Base-by-base conservation (phyloP, 2,797 vertebrate genomes). In the Diceros bicornis region DNA sequence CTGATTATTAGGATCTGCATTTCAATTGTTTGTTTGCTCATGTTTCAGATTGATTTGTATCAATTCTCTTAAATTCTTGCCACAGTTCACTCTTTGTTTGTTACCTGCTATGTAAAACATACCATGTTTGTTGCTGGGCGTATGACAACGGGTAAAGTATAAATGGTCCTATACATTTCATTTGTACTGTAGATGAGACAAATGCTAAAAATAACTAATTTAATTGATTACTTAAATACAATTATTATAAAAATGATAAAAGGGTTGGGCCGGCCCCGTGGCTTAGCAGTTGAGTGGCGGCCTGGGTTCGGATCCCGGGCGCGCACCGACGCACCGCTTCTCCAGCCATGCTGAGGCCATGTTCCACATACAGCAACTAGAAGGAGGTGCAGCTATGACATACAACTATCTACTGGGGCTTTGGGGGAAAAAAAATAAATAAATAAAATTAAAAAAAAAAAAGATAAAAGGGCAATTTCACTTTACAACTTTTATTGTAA, bases 401-500 rank as follows among this genome's bases (percentile, higher is more conserved):
- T n/a, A n/a, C n/a, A n/a, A n/a, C n/a, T n/a, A n/a, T n/a, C n/a
- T n/a, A n/a, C n/a, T n/a, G n/a, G n/a, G n/a, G n/a, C n/a, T n/a
- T n/a, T n/a, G n/a, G n/a, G n/a, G n/a, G n/a, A n/a, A n/a, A n/a
- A n/a, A n/a, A n/a, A n/a, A n/a, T n/a, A n/a, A n/a, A n/a, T n/a
- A n/a, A n/a, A n/a, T n/a, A n/a, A n/a, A n/a, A n/a, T n/a, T n/a
- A n/a, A n/a, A n/a, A n/a, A n/a, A n/a, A n/a, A n/a, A n/a, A n/a
- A n/a, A n/a, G n/a, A n/a, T n/a, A n/a, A n/a, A n/a, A n/a, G n/a
- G 10, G 1, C 1, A 66, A 29, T 55, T 72, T 3, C 14, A 62
- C 52, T 94, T 94, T n/a, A 82, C 0, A 83, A 27, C 59, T 82
- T 91, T 32, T 96, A 37, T 84, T 93, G 9, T 37, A 78, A 94